Evolutionary conservation across 2,888 invertebrate species (phyloP).

Genomic region (Coenonympha glycerion): DNA sequence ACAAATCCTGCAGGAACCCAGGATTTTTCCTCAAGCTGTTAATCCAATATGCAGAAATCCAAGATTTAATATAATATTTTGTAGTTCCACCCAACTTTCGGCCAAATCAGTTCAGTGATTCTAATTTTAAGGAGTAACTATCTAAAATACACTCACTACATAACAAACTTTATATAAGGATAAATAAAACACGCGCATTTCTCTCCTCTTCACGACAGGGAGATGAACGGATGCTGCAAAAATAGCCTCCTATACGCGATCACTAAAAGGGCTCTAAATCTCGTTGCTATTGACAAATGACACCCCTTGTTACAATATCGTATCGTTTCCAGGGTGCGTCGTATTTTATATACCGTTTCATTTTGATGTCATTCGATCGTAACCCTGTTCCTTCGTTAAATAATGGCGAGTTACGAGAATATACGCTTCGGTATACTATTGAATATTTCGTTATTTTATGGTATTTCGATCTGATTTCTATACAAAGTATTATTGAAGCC

Average conservation of each 20-base stretch:
- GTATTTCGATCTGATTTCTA: no score
- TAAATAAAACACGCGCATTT: constrained; percentile 1
- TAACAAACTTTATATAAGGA: no score
- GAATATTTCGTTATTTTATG: neutral
- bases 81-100: no score
- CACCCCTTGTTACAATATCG: constrained; percentile 52
- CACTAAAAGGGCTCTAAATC: constrained; percentile 56
- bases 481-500: no score
- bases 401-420: constrained; percentile 12
- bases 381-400: constrained; percentile 12
- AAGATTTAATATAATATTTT: no score
- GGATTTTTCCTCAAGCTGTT: no score
- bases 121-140: no score
- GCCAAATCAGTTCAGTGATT: no score
- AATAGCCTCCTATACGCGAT: constrained; percentile 23
- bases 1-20: no score
- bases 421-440: neutral
- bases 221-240: constrained; percentile 16
- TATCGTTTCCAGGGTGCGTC: constrained; percentile 49
- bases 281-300: constrained; percentile 60
- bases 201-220: constrained; percentile 6
- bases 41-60: no score
- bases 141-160: no score
- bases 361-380: constrained; percentile 26
- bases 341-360: constrained; percentile 49